Evolutionary conservation across 2,888 invertebrate genomes (phyloP).

Genomic region (Ormyrus labotus): DNA sequence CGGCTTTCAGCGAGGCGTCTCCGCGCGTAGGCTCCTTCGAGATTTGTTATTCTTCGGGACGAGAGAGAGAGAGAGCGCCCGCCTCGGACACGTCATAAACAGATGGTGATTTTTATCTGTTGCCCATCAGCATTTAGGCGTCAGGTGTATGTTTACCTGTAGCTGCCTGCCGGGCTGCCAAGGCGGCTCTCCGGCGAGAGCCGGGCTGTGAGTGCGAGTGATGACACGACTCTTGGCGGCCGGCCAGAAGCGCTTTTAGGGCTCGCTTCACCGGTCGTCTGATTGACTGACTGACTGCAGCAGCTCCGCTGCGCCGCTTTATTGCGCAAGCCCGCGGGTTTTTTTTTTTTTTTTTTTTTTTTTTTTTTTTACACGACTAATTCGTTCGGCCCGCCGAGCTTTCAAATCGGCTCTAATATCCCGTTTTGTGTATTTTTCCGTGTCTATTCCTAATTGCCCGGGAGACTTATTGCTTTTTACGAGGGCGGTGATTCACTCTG

Average conservation of each 20-base stretch:
- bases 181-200: slow-evolving; percentile 21
- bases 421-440: not conserved
- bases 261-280: slow-evolving; percentile 50
- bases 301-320: not conserved
- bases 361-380: not conserved
- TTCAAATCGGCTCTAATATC: not conserved
- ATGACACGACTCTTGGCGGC: slow-evolving; percentile 64
- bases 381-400: too few species aligned
- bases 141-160: slow-evolving; percentile 37
- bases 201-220: slow-evolving; percentile 56
- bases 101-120: too few species aligned
- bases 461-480: not conserved
- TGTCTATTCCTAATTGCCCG: not conserved
- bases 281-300: slow-evolving; percentile 39
- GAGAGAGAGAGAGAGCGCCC: too few species aligned
- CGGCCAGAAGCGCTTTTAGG: slow-evolving; percentile 64
- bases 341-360: not conserved
- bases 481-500: not conserved
- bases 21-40: too few species aligned
- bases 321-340: too few species aligned
- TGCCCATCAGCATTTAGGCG: too few species aligned
- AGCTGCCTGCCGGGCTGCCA: not conserved
- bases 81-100: too few species aligned
- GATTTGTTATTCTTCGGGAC: too few species aligned
- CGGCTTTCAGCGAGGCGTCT: too few species aligned